Base-by-base conservation (phyloP, 2,113 vertebrate species). In the Crocuta crocuta region DNA sequence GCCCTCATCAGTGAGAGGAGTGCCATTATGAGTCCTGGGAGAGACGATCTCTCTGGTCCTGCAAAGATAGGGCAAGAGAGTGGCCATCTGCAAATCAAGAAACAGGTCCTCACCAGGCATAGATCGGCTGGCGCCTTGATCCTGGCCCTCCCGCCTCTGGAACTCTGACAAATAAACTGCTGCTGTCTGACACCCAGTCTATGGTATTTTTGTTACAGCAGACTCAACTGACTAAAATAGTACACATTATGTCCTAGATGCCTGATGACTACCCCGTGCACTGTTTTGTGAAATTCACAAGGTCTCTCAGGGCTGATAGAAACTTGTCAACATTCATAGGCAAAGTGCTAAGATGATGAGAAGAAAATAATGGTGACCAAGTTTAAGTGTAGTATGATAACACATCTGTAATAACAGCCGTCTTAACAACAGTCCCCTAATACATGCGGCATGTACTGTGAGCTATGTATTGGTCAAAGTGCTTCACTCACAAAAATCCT, bases 381-480 rank as follows among this genome's bases (percentile, higher is more conserved):
- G 39, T 55, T 74, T 68, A 83, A 31, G 16, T 23, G 19, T 4
- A 12, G 24, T 23, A 8, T 35, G 19, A 58, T 53, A 48, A 66
- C 7, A 48, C 4, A 1, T 35, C 8, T 68, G 5, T 71, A 5
- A 31, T 0, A 55, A 31, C 39, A 58, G 26, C n/a, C 43, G 45
- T 31, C 33, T 2, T 5, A 45, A 23, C 28, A 39, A n/a, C 15
- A 78, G 43, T 9, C 35, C 19, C 39, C 23, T 39, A 58, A 31
- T 0, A 21, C 8, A 26, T 1, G 17, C 0, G 24, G n/a, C 33
- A 93, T 21, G 39, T 10, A 45, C 10, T 10, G 24, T 1, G 39
- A 48, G 21, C 4, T 50, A 95, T 10, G 33, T 13, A 61, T 39
- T 74, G 2, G 0, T 35, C 81, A 19, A 28, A 79, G 68, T 7